Base-by-base conservation (phyloP, 2,888 invertebrate genomes). In the Dicycla oo region DNA sequence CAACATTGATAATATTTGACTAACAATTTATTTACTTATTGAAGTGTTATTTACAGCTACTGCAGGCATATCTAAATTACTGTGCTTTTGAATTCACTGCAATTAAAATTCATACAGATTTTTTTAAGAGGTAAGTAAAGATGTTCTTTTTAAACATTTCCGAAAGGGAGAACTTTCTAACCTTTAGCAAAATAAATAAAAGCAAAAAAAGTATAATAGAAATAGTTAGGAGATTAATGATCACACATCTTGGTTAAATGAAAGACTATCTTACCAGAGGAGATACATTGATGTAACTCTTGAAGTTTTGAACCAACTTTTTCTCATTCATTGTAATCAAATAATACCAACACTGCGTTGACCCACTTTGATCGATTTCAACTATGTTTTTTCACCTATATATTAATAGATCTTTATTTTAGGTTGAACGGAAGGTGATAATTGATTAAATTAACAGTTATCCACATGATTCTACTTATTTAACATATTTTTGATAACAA, bases 301-400 rank as follows among this genome's bases (percentile, higher is more conserved):
- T 96, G 91, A 97, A 97, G 91, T 96, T 96, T 85, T 95, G 94
- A 75, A 94, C 94, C 80, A 96, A 87, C 90, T 95, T 96, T 92
- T 95, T 96, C 86, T 96, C 96, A 91, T 96, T 96, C 96, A 96
- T 96, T 93, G 92, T 96, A 90, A 88, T 89, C 88, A 89, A 89
- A 86, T 90, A 87, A 79, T 83, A 87, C 88, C 86, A 87, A 86
- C 89, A 87, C 88, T 89, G 78, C 79, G 89, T 83, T 93, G 93
- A 93, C 93, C 93, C 92, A 94, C 90, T 94, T 93, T 88, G 81
- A 74, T 80, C 81, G 85, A 87, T 85, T 84, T 76, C 81, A 86
- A 78, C 75, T 69, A 69, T 73, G 84, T 81, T 88, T 85, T 78
- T 69, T 83, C 67, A 82, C 70, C 73, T 78, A 81, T 74, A 81